phyloP scores from a whole-genome alignment of 92 coral and sea anemone genomes.

The Meandrina meandrites region DNA sequence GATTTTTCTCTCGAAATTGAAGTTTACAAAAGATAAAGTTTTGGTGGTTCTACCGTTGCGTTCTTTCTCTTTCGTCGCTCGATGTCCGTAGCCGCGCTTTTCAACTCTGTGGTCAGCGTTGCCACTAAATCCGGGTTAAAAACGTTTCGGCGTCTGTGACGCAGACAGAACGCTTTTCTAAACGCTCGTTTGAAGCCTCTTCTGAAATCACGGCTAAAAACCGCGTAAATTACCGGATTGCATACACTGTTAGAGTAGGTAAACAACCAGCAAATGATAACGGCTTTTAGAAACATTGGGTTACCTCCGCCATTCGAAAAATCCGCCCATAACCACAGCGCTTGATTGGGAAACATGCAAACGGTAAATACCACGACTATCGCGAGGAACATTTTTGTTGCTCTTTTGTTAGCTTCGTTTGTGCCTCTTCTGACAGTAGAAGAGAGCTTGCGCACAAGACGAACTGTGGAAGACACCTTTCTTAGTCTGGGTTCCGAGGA shows the following conservation, averaged over 20 bases:
- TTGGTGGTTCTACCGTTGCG: neutral
- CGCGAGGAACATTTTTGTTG: conserved; percentile 91
- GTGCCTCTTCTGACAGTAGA: conserved; percentile 44
- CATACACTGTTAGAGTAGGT: conserved; percentile 87
- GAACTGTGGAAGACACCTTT: conserved; percentile 28
- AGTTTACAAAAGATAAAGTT: neutral
- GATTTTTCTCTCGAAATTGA: neutral
- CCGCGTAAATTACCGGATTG: conserved; percentile 82
- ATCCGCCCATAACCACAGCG: conserved; percentile 82
- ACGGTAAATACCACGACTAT: conserved; percentile 86
- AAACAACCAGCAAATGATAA: conserved; percentile 74
- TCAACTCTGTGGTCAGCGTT: neutral
- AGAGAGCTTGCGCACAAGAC: conserved; percentile 23
- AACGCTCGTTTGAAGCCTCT: conserved; percentile 38
- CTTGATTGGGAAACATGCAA: conserved; percentile 89
- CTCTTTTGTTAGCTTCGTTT: conserved; percentile 77
- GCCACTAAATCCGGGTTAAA: neutral
- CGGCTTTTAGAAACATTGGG: conserved; percentile 35
- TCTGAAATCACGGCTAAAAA: conserved; percentile 78
- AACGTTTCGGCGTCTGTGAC: neutral
- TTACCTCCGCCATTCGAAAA: conserved; percentile 52
- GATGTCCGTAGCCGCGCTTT: neutral
- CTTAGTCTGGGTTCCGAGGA: conserved; percentile 10
- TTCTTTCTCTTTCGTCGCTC: neutral
- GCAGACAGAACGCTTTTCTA: conserved; percentile 10